phyloP scores from a whole-genome alignment of 2,797 vertebrate species.

The Ispidina lecontei region DNA sequence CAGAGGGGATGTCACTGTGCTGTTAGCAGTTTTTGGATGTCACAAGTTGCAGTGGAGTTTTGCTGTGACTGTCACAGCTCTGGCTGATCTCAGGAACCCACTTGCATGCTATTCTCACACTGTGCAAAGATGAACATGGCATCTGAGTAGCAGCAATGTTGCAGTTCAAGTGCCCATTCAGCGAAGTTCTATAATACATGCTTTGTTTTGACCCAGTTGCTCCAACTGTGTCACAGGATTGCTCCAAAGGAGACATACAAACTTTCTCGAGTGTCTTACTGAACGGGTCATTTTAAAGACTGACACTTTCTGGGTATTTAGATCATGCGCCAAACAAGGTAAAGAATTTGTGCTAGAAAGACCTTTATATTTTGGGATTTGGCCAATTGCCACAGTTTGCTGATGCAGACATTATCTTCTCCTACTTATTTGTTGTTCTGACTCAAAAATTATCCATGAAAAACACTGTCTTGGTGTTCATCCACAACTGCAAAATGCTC shows the following conservation, averaged over 20 bases:
- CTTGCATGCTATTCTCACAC: neutral
- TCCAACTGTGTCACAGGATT: neutral
- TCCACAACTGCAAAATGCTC: neutral
- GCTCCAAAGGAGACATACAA: neutral
- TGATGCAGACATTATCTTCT: neutral
- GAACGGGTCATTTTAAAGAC: neutral
- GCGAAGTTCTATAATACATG: fast-evolving
- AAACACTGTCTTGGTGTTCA: neutral
- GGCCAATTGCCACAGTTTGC: neutral
- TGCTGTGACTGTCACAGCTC: neutral
- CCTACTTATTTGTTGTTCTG: neutral
- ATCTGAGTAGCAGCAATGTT: neutral
- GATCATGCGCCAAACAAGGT: neutral
- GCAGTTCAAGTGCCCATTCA: neutral
- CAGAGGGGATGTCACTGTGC: neutral
- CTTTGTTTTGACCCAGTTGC: neutral
- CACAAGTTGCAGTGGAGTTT: neutral
- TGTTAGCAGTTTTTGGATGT: neutral
- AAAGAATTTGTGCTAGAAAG: neutral
- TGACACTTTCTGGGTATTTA: neutral
- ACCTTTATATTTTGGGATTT: neutral
- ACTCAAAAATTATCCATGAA: neutral
- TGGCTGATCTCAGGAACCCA: neutral
- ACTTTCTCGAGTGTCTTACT: neutral
- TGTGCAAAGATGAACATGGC: neutral